Evolutionary conservation across 1,140 invertebrate species (phyloP), one percentile per base, ranked within the genome.

Genomic region (Zaprionus tsacasi): DNA sequence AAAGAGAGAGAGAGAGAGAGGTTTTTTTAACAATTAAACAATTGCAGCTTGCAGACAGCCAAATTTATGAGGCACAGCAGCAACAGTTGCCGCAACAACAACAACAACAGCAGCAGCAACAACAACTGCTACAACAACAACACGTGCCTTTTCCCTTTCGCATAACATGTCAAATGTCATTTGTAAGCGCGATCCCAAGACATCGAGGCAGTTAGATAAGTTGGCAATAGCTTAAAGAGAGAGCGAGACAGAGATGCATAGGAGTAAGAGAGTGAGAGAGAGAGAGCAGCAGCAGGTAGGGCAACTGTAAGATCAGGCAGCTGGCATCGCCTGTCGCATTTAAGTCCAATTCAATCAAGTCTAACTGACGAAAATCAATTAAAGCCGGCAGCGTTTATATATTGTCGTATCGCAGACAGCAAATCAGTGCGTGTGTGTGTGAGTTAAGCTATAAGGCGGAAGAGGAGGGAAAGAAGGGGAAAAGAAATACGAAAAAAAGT

Each of bases 141-240:
- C 35, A 15, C n/a, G 40, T 6, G 27, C n/a, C 50, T 65, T 72
- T 60, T 30, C 50, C 56, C 36, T 45, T 65, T 80, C 80, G 64
- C 73, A 82, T 69, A 88, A 88, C 86, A 88, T 88, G 85, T 88
- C 85, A 88, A 88, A 88, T 90, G 85, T 88, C 86, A 89, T 88
- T 89, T 88, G 81, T 78, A 65, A 65, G 65, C 71, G 83, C 64
- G 45, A 66, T 66, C 64, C 15, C 2, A 65, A 83, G 52, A 76
- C 60, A 59, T 54, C 50, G 40, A 70, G 17, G 17, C 45, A 76
- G 79, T 89, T 90, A 79, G 86, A 85, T 88, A 87, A 87, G 54
- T 64, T 58, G 35, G 48, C 43, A 36, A 52, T 76, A 54, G 40
- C 21, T 13, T 13, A 45, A 2, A 21, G 21, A 21, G 21, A 55